Base-by-base conservation (phyloP, 2,797 vertebrate genomes). In the Trachurus trachurus region DNA sequence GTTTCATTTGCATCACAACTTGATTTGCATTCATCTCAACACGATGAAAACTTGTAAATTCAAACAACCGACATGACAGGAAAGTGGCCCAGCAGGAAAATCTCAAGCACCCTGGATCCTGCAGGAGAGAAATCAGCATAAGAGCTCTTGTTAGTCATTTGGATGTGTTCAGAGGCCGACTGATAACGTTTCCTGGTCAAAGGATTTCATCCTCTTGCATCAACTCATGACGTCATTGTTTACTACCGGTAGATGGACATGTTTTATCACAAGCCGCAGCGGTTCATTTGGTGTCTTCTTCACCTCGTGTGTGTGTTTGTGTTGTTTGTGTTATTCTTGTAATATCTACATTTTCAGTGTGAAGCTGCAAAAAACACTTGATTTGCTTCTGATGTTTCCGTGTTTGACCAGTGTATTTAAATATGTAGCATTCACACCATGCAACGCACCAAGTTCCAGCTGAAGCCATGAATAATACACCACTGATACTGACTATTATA, bases 141-240 rank as follows among this genome's bases (percentile, higher is more conserved):
- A 69, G 49, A 49, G 31, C 63, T 76, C 7, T 54, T 10, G 13
- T 59, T 31, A 54, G 31, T 73, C 39, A 42, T 40, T 31, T 50
- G 2, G 34, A 66, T 21, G 50, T 4, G 15, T 7, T 15, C 10
- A 19, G 34, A 0, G 5, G 21, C 9, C 1, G 1, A 4, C 59
- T 49, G 22, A 52, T 69, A 47, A 71, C 17, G 45, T 68, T 26
- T 68, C 37, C 22, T 0, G 2, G 50, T 58, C 22, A 42, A 63
- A 52, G 71, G 8, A 42, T 71, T 83, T 67, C 45, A 16, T 39
- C 40, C 45, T 56, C 19, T 64, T 60, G 50, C 79, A 58, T 81
- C 67, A 76, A 34, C 12, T 60, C 1, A 49, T 9, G 34, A 8
- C 6, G 8, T 21, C 59, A 44, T 62, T 56, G 0, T 19, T 66